Percentiles rank a stretch among this genome's conserved stretches.
phyloP scores from a whole-genome alignment of 2,888 invertebrate genomes.

The Deilephila porcellus region DNA sequence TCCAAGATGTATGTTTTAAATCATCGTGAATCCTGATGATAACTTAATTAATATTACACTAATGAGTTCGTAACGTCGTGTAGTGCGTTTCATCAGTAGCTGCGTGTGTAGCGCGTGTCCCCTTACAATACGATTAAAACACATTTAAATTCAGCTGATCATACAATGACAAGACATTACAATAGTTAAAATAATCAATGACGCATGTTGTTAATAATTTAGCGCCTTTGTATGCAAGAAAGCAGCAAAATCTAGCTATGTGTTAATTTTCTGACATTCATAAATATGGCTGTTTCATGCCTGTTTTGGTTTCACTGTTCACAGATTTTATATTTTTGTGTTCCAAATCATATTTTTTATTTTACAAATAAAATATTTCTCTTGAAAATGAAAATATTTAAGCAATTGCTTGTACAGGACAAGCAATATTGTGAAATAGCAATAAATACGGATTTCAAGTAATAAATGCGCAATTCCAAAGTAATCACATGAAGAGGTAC shows the following conservation, averaged over 20 bases:
- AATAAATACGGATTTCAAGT: background rate
- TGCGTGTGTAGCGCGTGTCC: slow-evolving; percentile 10
- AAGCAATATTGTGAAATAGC: background rate
- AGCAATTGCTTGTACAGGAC: too few species aligned
- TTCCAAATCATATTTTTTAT: too few species aligned
- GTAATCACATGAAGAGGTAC: background rate
- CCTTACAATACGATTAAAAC: slow-evolving; percentile 30
- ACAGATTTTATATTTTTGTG: too few species aligned
- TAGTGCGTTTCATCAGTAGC: background rate
- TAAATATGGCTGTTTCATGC: background rate
- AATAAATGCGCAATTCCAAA: background rate
- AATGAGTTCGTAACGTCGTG: slow-evolving; percentile 4
- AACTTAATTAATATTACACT: slow-evolving; percentile 4
- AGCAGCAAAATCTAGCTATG: background rate
- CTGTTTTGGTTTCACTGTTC: background rate
- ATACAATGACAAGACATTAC: slow-evolving; percentile 34
- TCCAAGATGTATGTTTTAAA: background rate
- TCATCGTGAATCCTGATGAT: too few species aligned
- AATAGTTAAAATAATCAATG: slow-evolving; percentile 1
- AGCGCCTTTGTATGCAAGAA: background rate
- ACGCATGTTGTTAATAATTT: background rate
- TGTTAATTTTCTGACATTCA: background rate
- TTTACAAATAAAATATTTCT: too few species aligned
- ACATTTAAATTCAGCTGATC: slow-evolving; percentile 37
- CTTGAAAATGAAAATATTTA: too few species aligned